Evolutionary conservation across 2,888 invertebrate genomes (phyloP).

Genomic region (Zygothrica quintamaculata): DNA sequence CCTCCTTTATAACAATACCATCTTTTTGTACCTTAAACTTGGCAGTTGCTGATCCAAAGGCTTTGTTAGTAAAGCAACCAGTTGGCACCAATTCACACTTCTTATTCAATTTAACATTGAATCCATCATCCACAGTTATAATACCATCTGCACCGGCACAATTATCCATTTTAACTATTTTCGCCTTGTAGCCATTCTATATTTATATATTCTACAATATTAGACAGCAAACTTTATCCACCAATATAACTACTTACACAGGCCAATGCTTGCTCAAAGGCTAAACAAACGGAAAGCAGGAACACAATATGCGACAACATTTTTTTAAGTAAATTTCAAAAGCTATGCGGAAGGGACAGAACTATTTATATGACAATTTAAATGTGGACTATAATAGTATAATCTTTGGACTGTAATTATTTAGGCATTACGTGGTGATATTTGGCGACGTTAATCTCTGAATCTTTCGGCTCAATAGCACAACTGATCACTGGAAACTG

Average conservation of each 20-base stretch:
- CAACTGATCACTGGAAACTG: slow-evolving; percentile 46
- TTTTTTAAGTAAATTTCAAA: slow-evolving; percentile 22
- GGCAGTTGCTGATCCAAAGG: slow-evolving; percentile 83
- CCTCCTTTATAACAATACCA: slow-evolving; percentile 84
- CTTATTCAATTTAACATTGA: slow-evolving; percentile 81
- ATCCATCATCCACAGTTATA: slow-evolving; percentile 74
- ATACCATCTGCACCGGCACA: slow-evolving; percentile 80
- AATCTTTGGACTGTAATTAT: slow-evolving; percentile 63
- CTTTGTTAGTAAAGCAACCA: slow-evolving; percentile 84
- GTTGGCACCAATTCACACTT: slow-evolving; percentile 84
- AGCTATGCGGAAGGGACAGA: slow-evolving; percentile 1
- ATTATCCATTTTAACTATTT: slow-evolving; percentile 78
- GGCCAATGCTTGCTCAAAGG: slow-evolving; percentile 62
- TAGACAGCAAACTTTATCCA: too few species aligned
- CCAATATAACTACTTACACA: slow-evolving; percentile 73
- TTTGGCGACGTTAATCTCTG: slow-evolving; percentile 67
- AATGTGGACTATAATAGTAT: slow-evolving; percentile 3
- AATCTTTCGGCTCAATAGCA: slow-evolving; percentile 81
- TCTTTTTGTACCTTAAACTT: slow-evolving; percentile 84
- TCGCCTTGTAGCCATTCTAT: slow-evolving; percentile 83
- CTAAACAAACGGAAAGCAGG: slow-evolving; percentile 41
- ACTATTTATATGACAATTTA: slow-evolving; percentile 56
- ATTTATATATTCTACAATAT: slow-evolving; percentile 3
- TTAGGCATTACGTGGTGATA: slow-evolving; percentile 71
- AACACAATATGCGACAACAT: slow-evolving; percentile 51